Evolutionary conservation across 2,888 invertebrate species (phyloP), one percentile per base, ranked within the genome.

Genomic region (Buathra laborator): DNA sequence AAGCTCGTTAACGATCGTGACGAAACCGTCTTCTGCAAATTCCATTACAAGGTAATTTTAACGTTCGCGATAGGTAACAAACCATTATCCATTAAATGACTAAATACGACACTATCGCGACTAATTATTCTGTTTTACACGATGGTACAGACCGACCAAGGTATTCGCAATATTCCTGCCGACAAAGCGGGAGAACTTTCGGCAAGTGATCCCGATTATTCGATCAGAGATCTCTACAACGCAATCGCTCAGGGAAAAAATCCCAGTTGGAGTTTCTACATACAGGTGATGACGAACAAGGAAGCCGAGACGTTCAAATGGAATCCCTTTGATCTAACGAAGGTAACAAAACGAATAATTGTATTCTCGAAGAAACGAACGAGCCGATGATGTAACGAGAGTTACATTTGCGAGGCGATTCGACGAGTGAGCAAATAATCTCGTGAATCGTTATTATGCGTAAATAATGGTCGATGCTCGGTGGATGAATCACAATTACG

Each of bases 241-340:
- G 96, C 98, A 37, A 99, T 99, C 89, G 96, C 96, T 0, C 95
- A 95, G 71, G 97, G 96, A 53, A 94, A 97, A 4, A 96, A 93
- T 91, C 97, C 97, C 14, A 95, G 97, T 1, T 99, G 97, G 97
- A 97, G 97, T 1, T 93, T 98, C 81, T 96, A 95, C 90, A 96
- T 99, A 86, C 98, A 98, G 94, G 96, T 98, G 3, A 99, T 99
- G 99, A 98, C 98, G 1, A 96, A 96, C 91, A 96, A 97, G 83
- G 96, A 99, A 94, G 98, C 98, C 1, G 97, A 97, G 88, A 96
- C 94, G 51, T 96, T 95, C 92, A 95, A 95, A 89, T 98, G 96
- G 94, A 98, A 99, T 95, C 98, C 99, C 51, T 99, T 99, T 94
- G 99, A 99, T 94, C 92, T 98, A 85, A 99, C 99, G 0, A 99